Base-by-base conservation (phyloP, 2,888 invertebrate species). In the Aphidoletes aphidimyza region DNA sequence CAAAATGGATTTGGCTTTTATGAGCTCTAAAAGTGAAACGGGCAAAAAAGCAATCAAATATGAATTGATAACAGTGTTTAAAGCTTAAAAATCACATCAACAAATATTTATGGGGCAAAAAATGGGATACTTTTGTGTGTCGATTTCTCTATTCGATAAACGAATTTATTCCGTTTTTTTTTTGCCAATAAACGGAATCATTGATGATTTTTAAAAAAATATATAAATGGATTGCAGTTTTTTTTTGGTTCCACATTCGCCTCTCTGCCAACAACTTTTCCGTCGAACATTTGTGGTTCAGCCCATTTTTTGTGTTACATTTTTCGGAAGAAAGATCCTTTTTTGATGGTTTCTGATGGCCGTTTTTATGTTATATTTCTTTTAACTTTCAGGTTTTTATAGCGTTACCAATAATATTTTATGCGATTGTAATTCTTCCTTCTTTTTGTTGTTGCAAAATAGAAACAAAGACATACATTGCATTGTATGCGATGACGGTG, bases 21-120 rank as follows among this genome's bases (percentile, higher is more conserved):
- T n/a, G n/a, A n/a, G n/a, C n/a, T n/a, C n/a, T n/a, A n/a, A n/a
- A n/a, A n/a, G n/a, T n/a, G n/a, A n/a, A n/a, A n/a, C 47, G 8
- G 17, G 14, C 30, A 30, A 69, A 69, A 37, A 36, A 81, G 22
- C 30, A n/a, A 81, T 81, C 37, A 81, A 81, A 81, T 78, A 78
- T 81, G 37, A 81, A 36, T n/a, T 81, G 81, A 81, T 81, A 81
- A 81, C 81, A 81, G 37, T 81, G 81, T 37, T 81, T 14, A n/a
- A 37, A 37, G n/a, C n/a, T 9, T n/a, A n/a, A n/a, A n/a, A 81
- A 81, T 3, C n/a, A 37, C 78, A 81, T 19, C 81, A 22, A 69
- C 14, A 11, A n/a, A 36, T 36, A 81, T 81, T 81, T 81, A 81
- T 81, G 81, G 22, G 1, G n/a, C n/a, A 22, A 37, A 81, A 30